Percentiles rank a stretch among this genome's conserved stretches.
phyloP scores from a whole-genome alignment of 2,113 vertebrate species.

The Halcyon senegalensis region DNA sequence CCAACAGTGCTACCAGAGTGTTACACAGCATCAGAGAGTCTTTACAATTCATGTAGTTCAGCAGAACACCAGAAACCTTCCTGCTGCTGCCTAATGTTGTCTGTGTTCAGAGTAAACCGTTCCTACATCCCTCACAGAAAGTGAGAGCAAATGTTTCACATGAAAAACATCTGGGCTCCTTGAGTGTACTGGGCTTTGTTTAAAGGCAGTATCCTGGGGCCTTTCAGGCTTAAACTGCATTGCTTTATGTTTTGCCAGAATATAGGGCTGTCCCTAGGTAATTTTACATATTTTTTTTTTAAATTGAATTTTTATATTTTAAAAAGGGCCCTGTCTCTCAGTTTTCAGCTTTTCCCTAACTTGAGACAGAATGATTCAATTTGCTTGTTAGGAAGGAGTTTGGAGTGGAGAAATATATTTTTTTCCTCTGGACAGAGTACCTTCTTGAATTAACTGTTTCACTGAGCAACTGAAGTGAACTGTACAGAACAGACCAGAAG shows the following conservation, averaged over 20 bases:
- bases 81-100: neutral
- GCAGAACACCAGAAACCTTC: neutral
- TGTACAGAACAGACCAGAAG: neutral
- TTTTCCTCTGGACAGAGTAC: neutral
- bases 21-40: neutral
- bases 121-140: neutral
- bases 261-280: neutral
- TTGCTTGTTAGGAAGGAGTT: neutral
- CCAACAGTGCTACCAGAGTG: neutral
- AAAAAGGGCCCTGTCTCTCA: neutral
- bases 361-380: neutral
- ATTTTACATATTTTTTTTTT: neutral
- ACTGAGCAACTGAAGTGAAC: neutral
- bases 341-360: neutral
- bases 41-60: neutral
- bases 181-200: neutral
- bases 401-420: neutral
- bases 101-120: neutral
- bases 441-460: neutral
- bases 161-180: neutral
- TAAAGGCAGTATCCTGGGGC: neutral
- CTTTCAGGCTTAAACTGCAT: neutral
- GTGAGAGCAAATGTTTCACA: neutral
- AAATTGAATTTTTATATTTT: neutral
- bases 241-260: neutral